Evolutionary conservation across 2,888 invertebrate genomes (phyloP).

Genomic region (Pollenia amentaria): DNA sequence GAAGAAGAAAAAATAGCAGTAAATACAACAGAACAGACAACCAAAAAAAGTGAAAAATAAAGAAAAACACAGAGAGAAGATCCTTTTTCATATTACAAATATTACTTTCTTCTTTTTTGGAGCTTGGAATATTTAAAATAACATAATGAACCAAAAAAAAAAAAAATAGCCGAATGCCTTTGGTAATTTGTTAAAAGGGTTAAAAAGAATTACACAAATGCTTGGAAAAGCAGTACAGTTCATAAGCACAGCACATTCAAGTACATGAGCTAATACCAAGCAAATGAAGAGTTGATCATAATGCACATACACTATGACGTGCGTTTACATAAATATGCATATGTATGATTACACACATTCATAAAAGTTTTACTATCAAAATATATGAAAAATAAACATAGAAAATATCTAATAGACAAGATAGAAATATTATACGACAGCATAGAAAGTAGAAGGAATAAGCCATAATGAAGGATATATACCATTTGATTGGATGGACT

Average conservation of each 20-base stretch:
- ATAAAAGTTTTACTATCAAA: conserved; percentile 63
- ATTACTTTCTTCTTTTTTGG: conserved; percentile 2
- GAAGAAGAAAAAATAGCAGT: background rate
- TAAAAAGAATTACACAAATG: conserved; percentile 66
- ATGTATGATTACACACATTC: background rate
- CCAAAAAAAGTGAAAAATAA: background rate
- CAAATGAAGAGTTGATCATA: conserved; percentile 42
- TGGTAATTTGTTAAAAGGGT: conserved; percentile 70
- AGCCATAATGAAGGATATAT: background rate
- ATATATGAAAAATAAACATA: conserved; percentile 66
- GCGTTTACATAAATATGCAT: background rate
- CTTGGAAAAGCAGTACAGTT: conserved; percentile 59
- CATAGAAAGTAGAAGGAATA: background rate
- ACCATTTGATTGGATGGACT: background rate
- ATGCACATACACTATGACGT: background rate
- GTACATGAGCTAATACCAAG: conserved; percentile 11
- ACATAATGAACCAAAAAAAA: conserved; percentile 68
- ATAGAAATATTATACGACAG: conserved; percentile 23
- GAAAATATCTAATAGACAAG: conserved; percentile 60
- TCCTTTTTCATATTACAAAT: conserved; percentile 28
- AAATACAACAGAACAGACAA: conserved; percentile 21
- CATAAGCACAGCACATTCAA: background rate
- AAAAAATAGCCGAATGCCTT: conserved; percentile 71
- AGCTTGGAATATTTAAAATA: conserved; percentile 27
- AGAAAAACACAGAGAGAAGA: background rate